phyloP scores from a whole-genome alignment of 2,797 vertebrate genomes.

The Pseudomugil gertrudae region DNA sequence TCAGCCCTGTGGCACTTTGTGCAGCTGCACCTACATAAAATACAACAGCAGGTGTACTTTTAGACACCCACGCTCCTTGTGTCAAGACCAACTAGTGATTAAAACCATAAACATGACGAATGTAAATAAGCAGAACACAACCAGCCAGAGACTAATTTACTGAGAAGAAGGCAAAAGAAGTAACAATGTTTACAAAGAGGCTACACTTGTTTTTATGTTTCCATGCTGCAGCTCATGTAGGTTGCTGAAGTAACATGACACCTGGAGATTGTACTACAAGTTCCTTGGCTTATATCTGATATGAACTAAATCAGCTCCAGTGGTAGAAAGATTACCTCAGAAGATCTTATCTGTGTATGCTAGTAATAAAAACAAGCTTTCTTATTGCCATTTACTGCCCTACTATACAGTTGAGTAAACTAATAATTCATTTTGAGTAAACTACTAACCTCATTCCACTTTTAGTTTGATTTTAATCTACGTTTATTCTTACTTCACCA shows the following conservation, averaged over 20 bases:
- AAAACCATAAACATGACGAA: not conserved
- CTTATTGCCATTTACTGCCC: too few species aligned
- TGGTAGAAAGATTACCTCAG: too few species aligned
- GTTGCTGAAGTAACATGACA: too few species aligned
- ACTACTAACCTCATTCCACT: not conserved
- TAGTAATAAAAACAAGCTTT: too few species aligned
- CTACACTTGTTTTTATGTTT: too few species aligned
- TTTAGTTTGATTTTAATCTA: not conserved
- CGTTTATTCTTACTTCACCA: not conserved
- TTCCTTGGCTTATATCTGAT: not conserved
- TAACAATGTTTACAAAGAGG: too few species aligned
- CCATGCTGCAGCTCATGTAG: too few species aligned
- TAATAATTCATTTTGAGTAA: not conserved
- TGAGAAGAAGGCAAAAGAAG: not conserved
- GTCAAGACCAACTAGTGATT: not conserved
- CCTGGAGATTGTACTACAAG: too few species aligned
- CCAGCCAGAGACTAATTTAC: too few species aligned
- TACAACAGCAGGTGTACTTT: constrained; percentile 3
- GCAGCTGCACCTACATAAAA: not conserved
- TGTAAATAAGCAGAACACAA: not conserved
- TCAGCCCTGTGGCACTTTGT: not conserved
- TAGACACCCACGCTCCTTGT: constrained; percentile 8
- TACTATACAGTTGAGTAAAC: too few species aligned
- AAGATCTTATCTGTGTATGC: too few species aligned
- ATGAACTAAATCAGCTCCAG: not conserved